phyloP scores from a whole-genome alignment of 2,888 invertebrate genomes.

The Helleia helle region DNA sequence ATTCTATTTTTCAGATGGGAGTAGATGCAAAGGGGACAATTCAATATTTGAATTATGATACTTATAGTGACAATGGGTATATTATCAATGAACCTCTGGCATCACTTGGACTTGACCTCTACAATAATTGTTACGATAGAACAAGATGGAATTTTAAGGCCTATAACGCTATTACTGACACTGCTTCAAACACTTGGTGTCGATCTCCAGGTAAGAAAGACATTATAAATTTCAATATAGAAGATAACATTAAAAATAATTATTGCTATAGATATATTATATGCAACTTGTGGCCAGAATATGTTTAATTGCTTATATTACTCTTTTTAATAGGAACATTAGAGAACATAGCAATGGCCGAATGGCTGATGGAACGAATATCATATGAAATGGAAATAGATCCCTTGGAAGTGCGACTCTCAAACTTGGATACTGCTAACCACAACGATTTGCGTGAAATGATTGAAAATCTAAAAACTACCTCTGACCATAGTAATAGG shows the following conservation, averaged over 20 bases:
- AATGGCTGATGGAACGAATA: conserved; percentile 78
- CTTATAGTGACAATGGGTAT: conserved; percentile 65
- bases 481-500: conserved; percentile 56
- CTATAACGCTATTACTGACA: conserved; percentile 36
- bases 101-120: conserved; percentile 15
- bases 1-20: conserved; percentile 13
- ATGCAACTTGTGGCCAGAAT: too few species aligned
- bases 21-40: conserved; percentile 73
- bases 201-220: conserved; percentile 28
- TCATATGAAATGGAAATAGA: conserved; percentile 71
- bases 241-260: too few species aligned
- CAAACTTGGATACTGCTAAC: conserved; percentile 46
- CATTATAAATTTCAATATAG: too few species aligned
- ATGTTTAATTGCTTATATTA: too few species aligned
- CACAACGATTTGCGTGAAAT: conserved; percentile 49
- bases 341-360: conserved; percentile 77
- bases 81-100: conserved; percentile 59
- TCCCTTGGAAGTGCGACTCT: conserved; percentile 63
- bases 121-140: conserved; percentile 67
- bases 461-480: conserved; percentile 50
- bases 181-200: conserved; percentile 30
- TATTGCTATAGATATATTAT: too few species aligned
- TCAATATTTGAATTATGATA: conserved; percentile 67
- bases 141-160: conserved; percentile 28
- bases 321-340: conserved; percentile 77